Percentiles rank a stretch among this genome's conserved stretches.
Evolutionary conservation across 2,888 invertebrate species (phyloP).

Genomic region (Stenotaenia linearis): DNA sequence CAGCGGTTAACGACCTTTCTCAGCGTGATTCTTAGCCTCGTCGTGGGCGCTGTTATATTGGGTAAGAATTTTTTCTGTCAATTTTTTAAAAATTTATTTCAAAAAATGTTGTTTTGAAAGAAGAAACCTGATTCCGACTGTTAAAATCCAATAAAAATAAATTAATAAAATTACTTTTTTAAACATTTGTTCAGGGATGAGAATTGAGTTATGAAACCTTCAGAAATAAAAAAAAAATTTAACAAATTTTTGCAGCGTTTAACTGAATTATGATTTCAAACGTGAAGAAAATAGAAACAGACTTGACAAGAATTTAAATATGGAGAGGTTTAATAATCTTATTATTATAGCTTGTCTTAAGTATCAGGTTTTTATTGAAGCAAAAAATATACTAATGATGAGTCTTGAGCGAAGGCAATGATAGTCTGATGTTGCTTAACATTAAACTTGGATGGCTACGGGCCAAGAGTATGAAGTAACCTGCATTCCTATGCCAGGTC

Average conservation of each 20-base stretch:
- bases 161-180: not conserved
- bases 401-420: not conserved
- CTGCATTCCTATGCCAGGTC: conserved; percentile 21
- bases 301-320: not conserved
- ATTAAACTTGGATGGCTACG: conserved; percentile 21
- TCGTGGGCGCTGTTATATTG: conserved; percentile 87
- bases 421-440: conserved; percentile 4
- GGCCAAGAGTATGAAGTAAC: conserved; percentile 24
- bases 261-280: not conserved
- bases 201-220: too few relatives aligned
- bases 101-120: not conserved
- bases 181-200: too few relatives aligned
- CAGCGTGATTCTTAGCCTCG: conserved; percentile 83
- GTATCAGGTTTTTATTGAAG: not conserved
- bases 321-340: not conserved
- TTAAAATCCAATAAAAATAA: not conserved
- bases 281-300: not conserved
- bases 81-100: not conserved
- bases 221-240: too few relatives aligned
- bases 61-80: conserved; percentile 58
- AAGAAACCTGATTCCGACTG: not conserved
- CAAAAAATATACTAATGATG: conserved; percentile 8
- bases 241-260: not conserved
- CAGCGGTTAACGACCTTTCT: conserved; percentile 89
- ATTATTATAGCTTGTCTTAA: not conserved